Evolutionary conservation across 1,140 invertebrate species (phyloP).

Genomic region (Drosophila mojavensis): DNA sequence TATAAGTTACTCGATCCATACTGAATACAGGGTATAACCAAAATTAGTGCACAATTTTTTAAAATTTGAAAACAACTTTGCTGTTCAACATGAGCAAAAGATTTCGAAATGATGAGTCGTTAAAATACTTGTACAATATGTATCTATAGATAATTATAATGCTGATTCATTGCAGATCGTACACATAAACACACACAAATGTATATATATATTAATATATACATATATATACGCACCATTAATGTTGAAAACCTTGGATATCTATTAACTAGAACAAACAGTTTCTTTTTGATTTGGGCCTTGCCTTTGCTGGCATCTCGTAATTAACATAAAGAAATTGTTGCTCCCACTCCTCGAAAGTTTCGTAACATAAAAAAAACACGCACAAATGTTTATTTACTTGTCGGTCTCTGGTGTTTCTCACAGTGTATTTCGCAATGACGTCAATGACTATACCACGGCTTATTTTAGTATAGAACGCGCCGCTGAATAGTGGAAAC

Average conservation of each 20-base stretch:
- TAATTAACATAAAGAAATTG: slow-evolving; percentile 43
- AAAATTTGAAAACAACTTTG: slow-evolving; percentile 49
- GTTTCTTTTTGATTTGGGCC: too few relatives aligned
- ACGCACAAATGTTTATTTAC: slow-evolving; percentile 58
- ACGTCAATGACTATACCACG: slow-evolving; percentile 62
- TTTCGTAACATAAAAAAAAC: slow-evolving; percentile 43
- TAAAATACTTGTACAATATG: slow-evolving; percentile 19
- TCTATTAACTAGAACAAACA: slow-evolving; percentile 49
- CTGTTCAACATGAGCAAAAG: slow-evolving; percentile 39
- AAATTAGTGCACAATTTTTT: slow-evolving; percentile 45
- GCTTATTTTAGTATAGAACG: slow-evolving; percentile 48
- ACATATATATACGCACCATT: slow-evolving; percentile 64
- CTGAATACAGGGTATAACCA: not conserved
- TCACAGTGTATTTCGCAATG: slow-evolving; percentile 64
- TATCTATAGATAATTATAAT: slow-evolving; percentile 27
- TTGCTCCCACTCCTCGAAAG: slow-evolving; percentile 53
- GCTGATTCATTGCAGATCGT: slow-evolving; percentile 72
- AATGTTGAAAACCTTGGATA: slow-evolving; percentile 70
- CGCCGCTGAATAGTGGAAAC: slow-evolving; percentile 4
- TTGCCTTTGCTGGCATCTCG: slow-evolving; percentile 46
- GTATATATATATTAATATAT: slow-evolving; percentile 22
- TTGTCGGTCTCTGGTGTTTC: slow-evolving; percentile 43
- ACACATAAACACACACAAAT: not conserved
- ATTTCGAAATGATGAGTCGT: slow-evolving; percentile 71
- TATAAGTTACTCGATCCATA: too few relatives aligned